Conservation (phyloP, 2,888 invertebrate genomes). For the Vannuccia rotundouncinata region DNA sequence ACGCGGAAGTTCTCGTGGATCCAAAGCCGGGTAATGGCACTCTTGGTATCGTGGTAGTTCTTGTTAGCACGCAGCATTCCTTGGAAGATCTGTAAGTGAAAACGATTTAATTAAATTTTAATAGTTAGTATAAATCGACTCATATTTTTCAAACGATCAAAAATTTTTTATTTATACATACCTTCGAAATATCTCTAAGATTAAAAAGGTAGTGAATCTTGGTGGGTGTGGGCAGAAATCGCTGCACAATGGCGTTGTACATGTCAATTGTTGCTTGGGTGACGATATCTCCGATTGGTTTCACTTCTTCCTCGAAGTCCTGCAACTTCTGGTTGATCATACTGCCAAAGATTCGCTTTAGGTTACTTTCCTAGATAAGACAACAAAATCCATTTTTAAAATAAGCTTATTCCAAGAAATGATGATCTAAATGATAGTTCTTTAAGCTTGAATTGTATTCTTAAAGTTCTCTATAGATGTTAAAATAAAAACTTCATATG, state of each 20-base stretch:
- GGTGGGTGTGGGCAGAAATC: conserved; percentile 57
- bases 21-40: conserved; percentile 71
- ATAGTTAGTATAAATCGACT: too few species aligned
- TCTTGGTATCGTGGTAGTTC: conserved; percentile 69
- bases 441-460: too few species aligned
- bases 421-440: too few species aligned
- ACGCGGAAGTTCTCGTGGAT: conserved; percentile 78
- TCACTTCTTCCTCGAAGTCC: conserved; percentile 73
- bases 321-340: conserved; percentile 73
- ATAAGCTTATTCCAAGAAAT: too few species aligned
- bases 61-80: conserved; percentile 71
- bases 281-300: conserved; percentile 58
- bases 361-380: conserved; percentile 58
- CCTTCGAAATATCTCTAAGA: conserved; percentile 70
- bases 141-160: too few species aligned
- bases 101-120: background rate
- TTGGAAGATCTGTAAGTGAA: conserved; percentile 61
- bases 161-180: too few species aligned
- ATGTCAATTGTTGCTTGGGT: conserved; percentile 58
- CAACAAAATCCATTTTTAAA: too few species aligned
- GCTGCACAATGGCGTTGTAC: conserved; percentile 51
- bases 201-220: conserved; percentile 58
- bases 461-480: too few species aligned
- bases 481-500: too few species aligned
- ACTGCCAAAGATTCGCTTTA: conserved; percentile 66